Evolutionary conservation across 2,113 vertebrate species (phyloP).

Genomic region (Terrapene triunguis): DNA sequence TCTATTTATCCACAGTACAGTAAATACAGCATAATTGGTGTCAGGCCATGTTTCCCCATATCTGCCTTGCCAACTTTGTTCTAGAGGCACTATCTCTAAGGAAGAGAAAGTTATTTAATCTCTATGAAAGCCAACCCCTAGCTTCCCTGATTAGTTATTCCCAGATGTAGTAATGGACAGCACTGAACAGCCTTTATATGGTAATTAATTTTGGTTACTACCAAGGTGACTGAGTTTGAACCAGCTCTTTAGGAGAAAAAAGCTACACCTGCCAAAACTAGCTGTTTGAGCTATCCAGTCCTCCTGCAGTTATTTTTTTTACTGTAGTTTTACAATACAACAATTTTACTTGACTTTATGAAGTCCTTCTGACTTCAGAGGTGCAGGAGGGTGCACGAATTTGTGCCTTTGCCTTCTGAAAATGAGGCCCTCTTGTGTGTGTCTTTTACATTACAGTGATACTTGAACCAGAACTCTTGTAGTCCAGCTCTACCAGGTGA

Average conservation of each 20-base stretch:
- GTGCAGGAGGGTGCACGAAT: neutral
- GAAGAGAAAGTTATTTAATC: neutral
- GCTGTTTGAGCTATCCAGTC: neutral
- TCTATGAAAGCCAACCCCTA: neutral
- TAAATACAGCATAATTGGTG: accelerated
- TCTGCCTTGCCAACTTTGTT: neutral
- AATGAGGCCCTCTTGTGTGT: neutral
- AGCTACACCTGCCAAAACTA: neutral
- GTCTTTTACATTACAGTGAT: neutral
- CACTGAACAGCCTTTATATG: neutral
- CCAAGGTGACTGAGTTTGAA: neutral
- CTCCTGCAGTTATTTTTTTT: neutral
- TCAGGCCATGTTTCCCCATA: neutral
- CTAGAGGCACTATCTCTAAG: neutral
- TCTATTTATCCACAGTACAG: neutral
- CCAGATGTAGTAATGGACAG: neutral
- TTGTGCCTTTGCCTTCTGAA: neutral
- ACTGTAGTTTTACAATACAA: neutral
- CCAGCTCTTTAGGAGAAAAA: neutral
- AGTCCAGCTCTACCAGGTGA: accelerated
- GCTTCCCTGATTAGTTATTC: neutral
- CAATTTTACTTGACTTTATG: neutral
- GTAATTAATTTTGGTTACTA: neutral
- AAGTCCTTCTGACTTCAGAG: neutral
- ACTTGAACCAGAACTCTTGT: neutral